These are phyloP conservation scores for Pimephales promelas DNA, from an alignment of 2,113 vertebrate genomes.

Conservation along the genomic window DNA sequence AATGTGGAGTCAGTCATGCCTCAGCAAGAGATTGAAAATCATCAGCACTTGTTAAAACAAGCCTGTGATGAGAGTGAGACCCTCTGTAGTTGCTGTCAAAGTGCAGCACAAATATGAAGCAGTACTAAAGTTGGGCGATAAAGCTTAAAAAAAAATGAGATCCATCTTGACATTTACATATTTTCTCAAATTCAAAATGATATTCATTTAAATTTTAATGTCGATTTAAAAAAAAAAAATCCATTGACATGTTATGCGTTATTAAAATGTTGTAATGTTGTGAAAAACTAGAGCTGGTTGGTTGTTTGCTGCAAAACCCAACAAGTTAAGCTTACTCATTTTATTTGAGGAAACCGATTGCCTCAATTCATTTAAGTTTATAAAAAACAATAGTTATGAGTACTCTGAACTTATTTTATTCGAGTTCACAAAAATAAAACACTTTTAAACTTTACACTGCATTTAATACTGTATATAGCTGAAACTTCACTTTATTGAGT, in stretches of 20 bases:
- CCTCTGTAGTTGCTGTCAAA: background rate
- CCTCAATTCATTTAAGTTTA: too few species aligned
- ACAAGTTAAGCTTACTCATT: too few species aligned
- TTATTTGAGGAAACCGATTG: too few species aligned
- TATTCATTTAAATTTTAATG: background rate
- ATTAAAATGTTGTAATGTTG: background rate
- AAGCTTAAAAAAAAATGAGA: background rate
- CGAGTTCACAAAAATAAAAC: too few species aligned
- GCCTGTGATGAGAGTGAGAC: background rate
- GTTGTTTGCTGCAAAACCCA: background rate
- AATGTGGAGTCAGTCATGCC: background rate
- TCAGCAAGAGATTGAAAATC: background rate
- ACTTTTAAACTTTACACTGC: too few species aligned
- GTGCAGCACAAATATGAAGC: background rate
- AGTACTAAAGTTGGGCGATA: background rate
- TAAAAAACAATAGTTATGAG: too few species aligned
- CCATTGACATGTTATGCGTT: background rate
- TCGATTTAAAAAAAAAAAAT: background rate
- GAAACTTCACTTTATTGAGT: too few species aligned
- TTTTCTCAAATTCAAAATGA: background rate
- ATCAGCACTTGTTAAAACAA: conserved; percentile 11
- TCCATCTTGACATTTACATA: background rate
- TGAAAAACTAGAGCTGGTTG: background rate
- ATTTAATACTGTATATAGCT: too few species aligned
- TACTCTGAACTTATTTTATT: too few species aligned